These are phyloP conservation scores for Marmota monax DNA, from an alignment of 2,113 vertebrate species.

Conservation along the genomic window DNA sequence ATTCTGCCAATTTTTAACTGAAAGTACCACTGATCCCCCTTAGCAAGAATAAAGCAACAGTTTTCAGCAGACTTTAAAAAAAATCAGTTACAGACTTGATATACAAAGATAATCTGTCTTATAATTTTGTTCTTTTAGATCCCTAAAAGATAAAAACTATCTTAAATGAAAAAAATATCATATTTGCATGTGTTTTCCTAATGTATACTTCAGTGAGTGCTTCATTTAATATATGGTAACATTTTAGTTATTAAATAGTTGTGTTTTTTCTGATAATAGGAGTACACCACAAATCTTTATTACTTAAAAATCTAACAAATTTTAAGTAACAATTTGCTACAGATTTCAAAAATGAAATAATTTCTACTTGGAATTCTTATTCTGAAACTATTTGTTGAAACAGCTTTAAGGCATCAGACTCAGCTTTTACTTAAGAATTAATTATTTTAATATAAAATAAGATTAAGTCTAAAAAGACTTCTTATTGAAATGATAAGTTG, in stretches of 20 bases:
- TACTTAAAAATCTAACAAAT: not conserved
- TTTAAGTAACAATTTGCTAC: constrained; percentile 61
- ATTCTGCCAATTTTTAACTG: constrained; percentile 61
- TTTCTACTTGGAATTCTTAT: constrained; percentile 57
- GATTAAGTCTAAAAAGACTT: not conserved
- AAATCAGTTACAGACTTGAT: constrained; percentile 26
- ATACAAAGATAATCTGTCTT: not conserved
- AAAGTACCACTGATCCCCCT: constrained; percentile 58
- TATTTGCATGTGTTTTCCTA: constrained; percentile 59
- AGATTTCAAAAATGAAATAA: constrained; percentile 67
- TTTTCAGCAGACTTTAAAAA: constrained; percentile 59
- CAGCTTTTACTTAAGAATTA: constrained; percentile 46
- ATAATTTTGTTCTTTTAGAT: constrained; percentile 55
- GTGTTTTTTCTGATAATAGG: not conserved
- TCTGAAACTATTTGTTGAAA: constrained; percentile 68
- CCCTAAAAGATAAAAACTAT: constrained; percentile 30
- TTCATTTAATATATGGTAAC: constrained; percentile 46
- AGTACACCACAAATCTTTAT: constrained; percentile 43
- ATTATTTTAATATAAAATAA: constrained; percentile 68
- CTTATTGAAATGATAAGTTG: constrained; percentile 23
- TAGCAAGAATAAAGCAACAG: constrained; percentile 48
- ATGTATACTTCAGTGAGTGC: constrained; percentile 18
- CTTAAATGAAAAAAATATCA: not conserved
- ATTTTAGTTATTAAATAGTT: constrained; percentile 46
- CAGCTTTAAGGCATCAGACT: constrained; percentile 46